A percentile compares a stretch with the other conserved stretches of the same genome.
These are phyloP conservation scores for Sterna hirundo DNA, from an alignment of 2,113 vertebrate species.

Conservation along the genomic window DNA sequence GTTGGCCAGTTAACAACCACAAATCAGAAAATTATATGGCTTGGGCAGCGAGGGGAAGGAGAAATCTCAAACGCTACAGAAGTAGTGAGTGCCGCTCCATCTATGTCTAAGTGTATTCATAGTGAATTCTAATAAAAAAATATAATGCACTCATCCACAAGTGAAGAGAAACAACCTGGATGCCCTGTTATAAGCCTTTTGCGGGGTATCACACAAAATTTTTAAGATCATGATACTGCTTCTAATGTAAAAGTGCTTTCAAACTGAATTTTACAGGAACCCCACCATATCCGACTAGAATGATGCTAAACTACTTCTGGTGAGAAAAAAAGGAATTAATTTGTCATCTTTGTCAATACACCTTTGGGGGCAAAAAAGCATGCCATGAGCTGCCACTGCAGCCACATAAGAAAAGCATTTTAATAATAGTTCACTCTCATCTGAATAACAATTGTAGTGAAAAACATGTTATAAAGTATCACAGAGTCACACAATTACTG, in stretches of 20 bases:
- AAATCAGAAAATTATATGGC: not conserved
- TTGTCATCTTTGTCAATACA: not conserved
- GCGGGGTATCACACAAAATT: not conserved
- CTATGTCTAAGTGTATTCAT: accelerated
- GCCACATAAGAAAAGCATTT: not conserved
- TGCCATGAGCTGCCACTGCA: not conserved
- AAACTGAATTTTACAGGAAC: not conserved
- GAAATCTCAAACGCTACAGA: not conserved
- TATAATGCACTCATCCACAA: not conserved
- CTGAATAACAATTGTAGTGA: not conserved
- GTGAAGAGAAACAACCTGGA: not conserved
- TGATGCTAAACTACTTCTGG: not conserved
- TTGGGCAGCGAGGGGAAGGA: not conserved
- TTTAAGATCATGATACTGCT: not conserved
- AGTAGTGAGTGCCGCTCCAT: not conserved
- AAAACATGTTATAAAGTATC: not conserved
- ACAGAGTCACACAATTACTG: not conserved
- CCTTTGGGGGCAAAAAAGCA: not conserved
- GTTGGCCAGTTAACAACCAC: not conserved
- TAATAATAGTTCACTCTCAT: not conserved
- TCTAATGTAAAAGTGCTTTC: not conserved
- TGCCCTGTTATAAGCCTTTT: not conserved
- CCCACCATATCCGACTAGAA: not conserved
- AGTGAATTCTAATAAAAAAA: not conserved
- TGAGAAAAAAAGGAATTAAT: not conserved